These are phyloP conservation scores for Varanus komodoensis DNA, from an alignment of 2,113 vertebrate genomes.

Conservation along the genomic window DNA sequence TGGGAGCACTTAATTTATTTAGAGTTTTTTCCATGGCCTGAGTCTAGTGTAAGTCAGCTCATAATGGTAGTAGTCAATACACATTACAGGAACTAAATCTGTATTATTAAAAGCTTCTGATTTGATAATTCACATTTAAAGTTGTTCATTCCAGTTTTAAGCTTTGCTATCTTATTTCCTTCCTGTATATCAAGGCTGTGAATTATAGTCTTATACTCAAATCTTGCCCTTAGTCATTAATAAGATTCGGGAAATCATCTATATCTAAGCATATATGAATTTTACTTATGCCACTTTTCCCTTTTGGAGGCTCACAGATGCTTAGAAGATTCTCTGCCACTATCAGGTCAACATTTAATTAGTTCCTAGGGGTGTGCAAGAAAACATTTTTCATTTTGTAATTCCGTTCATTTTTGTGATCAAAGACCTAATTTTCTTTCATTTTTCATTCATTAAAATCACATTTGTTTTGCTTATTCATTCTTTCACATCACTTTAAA, in stretches of 20 bases:
- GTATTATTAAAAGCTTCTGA: background rate
- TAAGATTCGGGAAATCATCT: background rate
- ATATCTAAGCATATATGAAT: background rate
- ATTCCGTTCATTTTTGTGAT: background rate
- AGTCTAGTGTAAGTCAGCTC: background rate
- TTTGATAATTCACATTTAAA: background rate
- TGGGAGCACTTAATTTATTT: background rate
- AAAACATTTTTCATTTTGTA: slow-evolving; percentile 5
- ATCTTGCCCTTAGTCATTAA: background rate
- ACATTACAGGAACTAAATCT: background rate
- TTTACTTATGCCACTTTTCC: background rate
- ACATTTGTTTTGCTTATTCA: background rate
- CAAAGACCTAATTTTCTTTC: background rate
- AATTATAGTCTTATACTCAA: background rate
- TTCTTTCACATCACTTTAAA: background rate
- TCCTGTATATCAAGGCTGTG: background rate
- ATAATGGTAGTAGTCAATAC: background rate
- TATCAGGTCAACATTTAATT: background rate
- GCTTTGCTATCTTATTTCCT: background rate
- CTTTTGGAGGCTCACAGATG: background rate
- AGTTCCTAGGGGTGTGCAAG: background rate
- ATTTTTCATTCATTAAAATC: background rate
- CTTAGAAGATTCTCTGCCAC: background rate
- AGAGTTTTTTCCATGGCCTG: too few relatives aligned
- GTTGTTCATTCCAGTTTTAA: background rate